A percentile compares a stretch with the other conserved stretches of the same genome.
phyloP scores from a whole-genome alignment of 2,113 vertebrate genomes.

The Neomonachus schauinslandi region DNA sequence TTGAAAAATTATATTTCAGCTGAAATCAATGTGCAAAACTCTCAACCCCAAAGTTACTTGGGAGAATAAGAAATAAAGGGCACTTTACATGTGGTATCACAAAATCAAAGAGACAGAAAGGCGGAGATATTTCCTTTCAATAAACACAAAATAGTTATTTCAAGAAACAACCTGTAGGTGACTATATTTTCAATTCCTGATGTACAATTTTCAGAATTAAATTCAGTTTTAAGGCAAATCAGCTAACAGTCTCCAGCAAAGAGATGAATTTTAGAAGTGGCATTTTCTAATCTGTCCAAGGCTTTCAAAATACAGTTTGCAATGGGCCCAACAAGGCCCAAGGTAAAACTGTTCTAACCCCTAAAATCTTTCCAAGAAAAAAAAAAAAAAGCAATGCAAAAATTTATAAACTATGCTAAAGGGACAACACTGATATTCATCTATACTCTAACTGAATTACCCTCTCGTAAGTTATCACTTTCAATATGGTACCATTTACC shows the following conservation, averaged over 20 bases:
- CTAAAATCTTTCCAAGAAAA: not conserved
- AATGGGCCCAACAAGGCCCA: not conserved
- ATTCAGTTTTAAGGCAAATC: slow-evolving; percentile 39
- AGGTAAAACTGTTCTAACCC: not conserved
- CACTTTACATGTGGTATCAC: not conserved
- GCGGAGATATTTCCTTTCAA: not conserved
- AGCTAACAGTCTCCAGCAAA: not conserved
- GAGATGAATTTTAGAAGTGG: not conserved
- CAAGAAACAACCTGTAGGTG: not conserved
- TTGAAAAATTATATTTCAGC: not conserved
- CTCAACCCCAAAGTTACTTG: not conserved
- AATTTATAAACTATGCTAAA: not conserved
- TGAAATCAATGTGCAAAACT: not conserved
- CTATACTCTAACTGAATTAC: not conserved
- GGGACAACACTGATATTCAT: not conserved
- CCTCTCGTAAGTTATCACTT: not conserved
- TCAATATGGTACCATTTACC: not conserved
- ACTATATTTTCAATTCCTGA: not conserved
- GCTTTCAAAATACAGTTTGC: not conserved
- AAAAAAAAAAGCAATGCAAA: not conserved
- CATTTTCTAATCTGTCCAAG: not conserved
- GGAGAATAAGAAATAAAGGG: not conserved
- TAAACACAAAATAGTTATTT: slow-evolving; percentile 20
- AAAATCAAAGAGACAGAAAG: slow-evolving; percentile 12
- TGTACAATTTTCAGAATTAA: not conserved